Percentiles rank a stretch among this genome's conserved stretches.
phyloP scores from a whole-genome alignment of 2,113 vertebrate species.

The Thunnus thynnus region DNA sequence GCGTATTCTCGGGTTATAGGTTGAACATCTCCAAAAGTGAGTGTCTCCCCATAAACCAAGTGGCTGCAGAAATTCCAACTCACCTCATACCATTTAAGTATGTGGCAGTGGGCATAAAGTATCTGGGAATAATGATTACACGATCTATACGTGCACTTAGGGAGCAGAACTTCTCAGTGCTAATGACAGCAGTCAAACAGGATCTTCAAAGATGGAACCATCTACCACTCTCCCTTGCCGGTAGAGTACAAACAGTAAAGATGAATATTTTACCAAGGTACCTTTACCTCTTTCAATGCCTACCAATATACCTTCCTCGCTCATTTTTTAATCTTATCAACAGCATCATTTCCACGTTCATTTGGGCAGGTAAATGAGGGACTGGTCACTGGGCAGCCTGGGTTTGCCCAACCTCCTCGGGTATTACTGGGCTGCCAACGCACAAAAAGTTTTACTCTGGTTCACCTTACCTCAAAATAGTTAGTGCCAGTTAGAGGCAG shows the following conservation, averaged over 20 bases:
- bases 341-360: too few relatives aligned
- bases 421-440: neutral
- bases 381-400: neutral
- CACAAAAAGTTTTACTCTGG: neutral
- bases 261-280: neutral
- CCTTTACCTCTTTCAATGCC: neutral
- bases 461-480: neutral
- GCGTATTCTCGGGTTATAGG: neutral
- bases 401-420: neutral
- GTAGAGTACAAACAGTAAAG: too few relatives aligned
- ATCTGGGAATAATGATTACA: neutral
- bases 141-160: neutral
- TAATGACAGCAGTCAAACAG: neutral
- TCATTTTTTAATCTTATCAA: too few relatives aligned
- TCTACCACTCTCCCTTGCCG: too few relatives aligned
- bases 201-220: neutral
- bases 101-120: neutral
- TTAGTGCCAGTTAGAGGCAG: neutral
- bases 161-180: neutral
- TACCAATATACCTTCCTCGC: neutral
- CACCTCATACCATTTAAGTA: neutral
- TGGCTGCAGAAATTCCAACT: neutral
- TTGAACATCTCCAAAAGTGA: constrained; percentile 1
- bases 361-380: neutral
- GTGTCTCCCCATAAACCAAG: neutral